Evolutionary conservation across 2,113 vertebrate species (phyloP), one percentile per base, ranked within the genome.

Genomic region (Platysternon megacephalum): DNA sequence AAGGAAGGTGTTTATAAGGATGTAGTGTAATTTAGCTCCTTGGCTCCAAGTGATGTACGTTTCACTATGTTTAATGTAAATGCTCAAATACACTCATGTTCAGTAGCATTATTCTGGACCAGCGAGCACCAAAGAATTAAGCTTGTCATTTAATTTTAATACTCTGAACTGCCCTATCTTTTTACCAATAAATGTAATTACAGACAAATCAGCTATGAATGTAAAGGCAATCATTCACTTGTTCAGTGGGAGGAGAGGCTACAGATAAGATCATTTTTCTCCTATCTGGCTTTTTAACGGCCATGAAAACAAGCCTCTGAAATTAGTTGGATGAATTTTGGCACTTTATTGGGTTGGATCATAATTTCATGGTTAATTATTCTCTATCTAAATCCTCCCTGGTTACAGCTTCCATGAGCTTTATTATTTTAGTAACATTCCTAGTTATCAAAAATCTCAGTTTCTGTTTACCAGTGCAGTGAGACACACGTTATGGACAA

Each of bases 351-450:
- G 90, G 79, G 79, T 29, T 29, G 89, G 87, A 94, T 93, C 56
- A 88, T 83, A 26, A 89, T 96, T 97, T 96, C 87, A 92, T 89
- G 74, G 93, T 91, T 96, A 97, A 94, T 96, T 96, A 93, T 91
- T 97, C 81, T 84, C 35, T 76, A 79, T 68, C 88, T 94, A 56
- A 94, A 89, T 85, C 94, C 22, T 89, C 74, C 84, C 17, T 58
- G 49, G 19, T 79, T 91, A 81, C 35, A 93, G 74, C 83, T 93
- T 94, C 28, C 79, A 39, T 7, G 14, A 92, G 89, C 78, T 92
- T 79, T 88, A 83, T 94, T 78, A 56, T 55, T 84, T 95, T 4
- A 85, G 9, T n/a, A 85, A 49, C 89, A 91, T 35, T 91, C 26
- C 53, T 83, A 65, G 80, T 84, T 87, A 85, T 83, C 87, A 48